These are phyloP conservation scores for Phortica magna DNA, from an alignment of 2,888 invertebrate genomes.

Conservation along the genomic window DNA sequence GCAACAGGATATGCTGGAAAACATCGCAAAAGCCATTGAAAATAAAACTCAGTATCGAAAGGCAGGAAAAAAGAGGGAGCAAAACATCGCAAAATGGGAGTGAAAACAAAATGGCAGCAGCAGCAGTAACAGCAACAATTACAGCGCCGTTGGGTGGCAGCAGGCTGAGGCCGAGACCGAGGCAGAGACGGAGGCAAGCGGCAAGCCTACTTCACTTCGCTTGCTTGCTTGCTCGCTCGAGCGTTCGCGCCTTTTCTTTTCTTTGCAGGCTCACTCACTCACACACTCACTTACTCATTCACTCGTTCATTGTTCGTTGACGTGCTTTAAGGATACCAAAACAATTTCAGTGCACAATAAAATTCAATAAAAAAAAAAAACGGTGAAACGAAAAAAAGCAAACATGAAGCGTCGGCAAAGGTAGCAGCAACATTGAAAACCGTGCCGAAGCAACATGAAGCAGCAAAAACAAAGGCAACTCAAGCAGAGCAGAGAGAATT, in stretches of 20 bases:
- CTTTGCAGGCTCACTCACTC: not conserved
- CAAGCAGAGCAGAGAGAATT: not conserved
- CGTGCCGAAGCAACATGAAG: slow-evolving; percentile 28
- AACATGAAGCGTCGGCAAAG: slow-evolving; percentile 58
- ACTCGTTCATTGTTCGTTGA: slow-evolving; percentile 47
- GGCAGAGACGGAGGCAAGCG: slow-evolving; percentile 30
- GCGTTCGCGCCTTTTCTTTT: not conserved
- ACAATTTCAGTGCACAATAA: slow-evolving; percentile 70
- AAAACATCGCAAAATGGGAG: slow-evolving; percentile 27
- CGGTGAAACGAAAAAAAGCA: slow-evolving; percentile 42
- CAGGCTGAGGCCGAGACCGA: slow-evolving; percentile 23
- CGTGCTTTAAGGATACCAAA: slow-evolving; percentile 72
- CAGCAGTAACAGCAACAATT: slow-evolving; percentile 32
- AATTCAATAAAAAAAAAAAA: slow-evolving; percentile 61
- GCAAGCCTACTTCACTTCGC: slow-evolving; percentile 42
- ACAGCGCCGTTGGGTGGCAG: slow-evolving; percentile 14
- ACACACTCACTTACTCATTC: not conserved
- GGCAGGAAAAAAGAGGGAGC: slow-evolving; percentile 41
- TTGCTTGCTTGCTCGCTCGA: not conserved
- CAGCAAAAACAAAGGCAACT: slow-evolving; percentile 7
- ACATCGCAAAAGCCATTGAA: slow-evolving; percentile 54
- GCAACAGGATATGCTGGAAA: slow-evolving; percentile 70
- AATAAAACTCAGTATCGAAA: slow-evolving; percentile 21
- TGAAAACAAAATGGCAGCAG: slow-evolving; percentile 37
- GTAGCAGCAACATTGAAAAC: slow-evolving; percentile 4